Percentiles rank a stretch among this genome's conserved stretches.
Conservation (phyloP, 2,113 vertebrate species). For the Cyphomyrus plagiostoma region DNA sequence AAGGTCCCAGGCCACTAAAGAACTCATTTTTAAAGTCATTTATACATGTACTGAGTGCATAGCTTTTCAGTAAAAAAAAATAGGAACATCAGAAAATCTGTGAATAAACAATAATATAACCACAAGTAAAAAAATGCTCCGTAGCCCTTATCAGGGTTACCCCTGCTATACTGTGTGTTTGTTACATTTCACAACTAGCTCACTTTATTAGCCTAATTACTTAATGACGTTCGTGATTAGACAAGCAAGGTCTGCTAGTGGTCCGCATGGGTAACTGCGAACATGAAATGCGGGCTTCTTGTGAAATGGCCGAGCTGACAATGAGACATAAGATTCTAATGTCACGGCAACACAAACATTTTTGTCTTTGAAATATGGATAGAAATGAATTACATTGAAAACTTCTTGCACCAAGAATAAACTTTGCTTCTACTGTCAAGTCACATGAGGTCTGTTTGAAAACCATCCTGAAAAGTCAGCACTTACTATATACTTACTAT, state of each 20-base stretch:
- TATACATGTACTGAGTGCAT: background rate
- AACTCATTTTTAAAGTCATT: background rate
- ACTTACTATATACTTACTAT: background rate
- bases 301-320: background rate
- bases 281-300: background rate
- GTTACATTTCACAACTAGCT: background rate
- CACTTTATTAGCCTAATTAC: background rate
- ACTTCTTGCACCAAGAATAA: background rate
- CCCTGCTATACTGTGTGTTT: background rate
- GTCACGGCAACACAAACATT: background rate
- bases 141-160: background rate
- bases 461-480: background rate
- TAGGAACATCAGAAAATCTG: background rate
- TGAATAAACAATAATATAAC: background rate
- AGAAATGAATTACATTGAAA: background rate
- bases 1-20: background rate
- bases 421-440: background rate
- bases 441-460: background rate
- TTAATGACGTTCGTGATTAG: background rate
- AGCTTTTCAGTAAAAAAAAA: background rate
- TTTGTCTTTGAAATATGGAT: background rate
- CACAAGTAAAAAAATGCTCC: background rate
- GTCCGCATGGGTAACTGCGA: background rate
- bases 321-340: background rate
- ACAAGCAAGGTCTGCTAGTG: background rate